phyloP scores from a whole-genome alignment of 1,140 invertebrate genomes.

The Monochamus saltuarius region DNA sequence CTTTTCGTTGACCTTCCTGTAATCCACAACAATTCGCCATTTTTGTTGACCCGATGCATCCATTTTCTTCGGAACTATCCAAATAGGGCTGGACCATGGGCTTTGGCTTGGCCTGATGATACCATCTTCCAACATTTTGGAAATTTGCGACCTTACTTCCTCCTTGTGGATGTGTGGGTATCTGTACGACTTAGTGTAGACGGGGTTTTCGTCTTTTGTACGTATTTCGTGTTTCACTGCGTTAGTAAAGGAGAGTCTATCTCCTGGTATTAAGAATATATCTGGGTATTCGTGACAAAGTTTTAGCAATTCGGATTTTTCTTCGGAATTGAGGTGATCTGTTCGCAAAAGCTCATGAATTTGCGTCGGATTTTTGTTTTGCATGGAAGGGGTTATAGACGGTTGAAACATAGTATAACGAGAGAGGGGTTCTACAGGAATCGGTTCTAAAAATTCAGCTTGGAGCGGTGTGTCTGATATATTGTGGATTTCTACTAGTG shows the following conservation, averaged over 20 bases:
- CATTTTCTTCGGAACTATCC: slow-evolving; percentile 7
- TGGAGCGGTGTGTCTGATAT: no score
- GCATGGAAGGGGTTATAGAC: no score
- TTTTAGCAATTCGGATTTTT: slow-evolving; percentile 18
- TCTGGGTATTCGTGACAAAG: slow-evolving; percentile 12
- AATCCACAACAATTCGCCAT: no score
- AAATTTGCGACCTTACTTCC: no score
- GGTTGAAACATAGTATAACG: no score
- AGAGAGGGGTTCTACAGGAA: no score
- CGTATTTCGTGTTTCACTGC: slow-evolving; percentile 39
- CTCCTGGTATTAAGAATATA: slow-evolving; percentile 11
- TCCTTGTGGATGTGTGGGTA: slow-evolving; percentile 27
- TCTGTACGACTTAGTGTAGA: slow-evolving; percentile 45
- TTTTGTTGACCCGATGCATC: slow-evolving; percentile 6
- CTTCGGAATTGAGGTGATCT: slow-evolving; percentile 22
- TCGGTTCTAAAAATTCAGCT: no score
- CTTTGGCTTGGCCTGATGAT: no score
- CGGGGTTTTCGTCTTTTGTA: slow-evolving; percentile 37
- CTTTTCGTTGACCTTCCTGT: no score
- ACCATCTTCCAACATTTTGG: no score
- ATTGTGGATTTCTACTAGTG: no score
- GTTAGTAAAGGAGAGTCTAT: slow-evolving; percentile 28
- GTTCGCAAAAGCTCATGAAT: neutral
- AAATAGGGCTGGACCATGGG: slow-evolving; percentile 16
- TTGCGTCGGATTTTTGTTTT: no score